Evolutionary conservation across 2,888 invertebrate genomes (phyloP).

Genomic region (Eupithecia tripunctaria): DNA sequence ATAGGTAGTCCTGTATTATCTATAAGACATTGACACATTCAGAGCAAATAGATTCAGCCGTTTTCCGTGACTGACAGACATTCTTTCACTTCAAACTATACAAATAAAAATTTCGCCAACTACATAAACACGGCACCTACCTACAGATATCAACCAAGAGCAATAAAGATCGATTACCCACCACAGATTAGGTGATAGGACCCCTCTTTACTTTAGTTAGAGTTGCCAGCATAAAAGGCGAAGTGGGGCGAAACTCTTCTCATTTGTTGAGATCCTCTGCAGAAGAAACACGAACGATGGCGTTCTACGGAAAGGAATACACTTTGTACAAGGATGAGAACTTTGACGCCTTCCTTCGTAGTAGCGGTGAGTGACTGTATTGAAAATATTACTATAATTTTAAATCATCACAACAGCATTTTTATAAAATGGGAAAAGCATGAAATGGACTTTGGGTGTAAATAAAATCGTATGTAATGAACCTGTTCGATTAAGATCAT

Average conservation of each 20-base stretch:
- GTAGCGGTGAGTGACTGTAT: constrained; percentile 32
- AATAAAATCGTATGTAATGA: too few species aligned
- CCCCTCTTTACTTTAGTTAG: constrained; percentile 5
- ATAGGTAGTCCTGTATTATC: not conserved
- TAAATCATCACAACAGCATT: too few species aligned
- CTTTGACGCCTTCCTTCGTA: constrained; percentile 39
- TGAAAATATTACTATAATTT: too few species aligned
- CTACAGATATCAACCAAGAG: constrained; percentile 13
- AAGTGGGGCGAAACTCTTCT: not conserved
- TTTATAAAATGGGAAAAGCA: too few species aligned
- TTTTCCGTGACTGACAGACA: not conserved
- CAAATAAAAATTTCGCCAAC: not conserved
- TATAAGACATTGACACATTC: not conserved
- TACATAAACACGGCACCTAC: not conserved
- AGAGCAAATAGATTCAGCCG: not conserved
- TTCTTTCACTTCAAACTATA: not conserved
- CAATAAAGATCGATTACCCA: constrained; percentile 26
- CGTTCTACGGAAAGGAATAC: constrained; percentile 40
- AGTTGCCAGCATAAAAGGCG: constrained; percentile 33
- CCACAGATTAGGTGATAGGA: constrained; percentile 7
- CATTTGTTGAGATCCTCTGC: constrained; percentile 35
- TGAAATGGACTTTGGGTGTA: too few species aligned
- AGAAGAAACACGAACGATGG: constrained; percentile 33
- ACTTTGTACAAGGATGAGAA: constrained; percentile 40
- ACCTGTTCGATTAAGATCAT: too few species aligned